These are phyloP conservation scores for Hipposideros armiger DNA, from an alignment of 2,113 vertebrate species.

Conservation along the genomic window DNA sequence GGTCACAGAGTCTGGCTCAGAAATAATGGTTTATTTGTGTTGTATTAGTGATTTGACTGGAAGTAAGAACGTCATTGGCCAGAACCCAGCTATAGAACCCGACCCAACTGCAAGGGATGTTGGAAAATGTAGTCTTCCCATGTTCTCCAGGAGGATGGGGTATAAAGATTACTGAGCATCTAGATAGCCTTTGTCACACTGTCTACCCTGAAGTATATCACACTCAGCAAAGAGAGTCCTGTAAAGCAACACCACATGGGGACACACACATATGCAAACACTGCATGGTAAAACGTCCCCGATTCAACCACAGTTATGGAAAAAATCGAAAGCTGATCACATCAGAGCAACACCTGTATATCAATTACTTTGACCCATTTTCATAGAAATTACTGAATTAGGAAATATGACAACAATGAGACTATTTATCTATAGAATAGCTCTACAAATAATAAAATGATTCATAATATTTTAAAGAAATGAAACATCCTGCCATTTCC, in stretches of 20 bases:
- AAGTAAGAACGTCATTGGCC: background rate
- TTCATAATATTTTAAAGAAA: conserved; percentile 51
- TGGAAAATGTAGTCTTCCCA: background rate
- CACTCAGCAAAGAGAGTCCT: background rate
- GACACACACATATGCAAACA: accelerated
- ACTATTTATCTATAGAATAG: background rate
- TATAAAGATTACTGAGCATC: too few species aligned
- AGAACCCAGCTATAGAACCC: background rate
- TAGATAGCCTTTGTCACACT: background rate
- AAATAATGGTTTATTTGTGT: background rate
- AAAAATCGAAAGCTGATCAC: background rate
- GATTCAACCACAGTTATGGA: background rate
- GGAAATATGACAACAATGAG: conserved; percentile 14
- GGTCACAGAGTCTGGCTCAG: background rate
- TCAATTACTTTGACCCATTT: background rate
- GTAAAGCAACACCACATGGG: background rate
- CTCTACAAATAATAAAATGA: background rate
- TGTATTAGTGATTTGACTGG: background rate
- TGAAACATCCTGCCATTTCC: background rate
- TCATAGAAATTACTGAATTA: background rate
- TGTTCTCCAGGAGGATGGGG: background rate
- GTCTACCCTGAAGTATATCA: background rate
- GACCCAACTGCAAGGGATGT: background rate
- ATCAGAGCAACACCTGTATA: background rate
- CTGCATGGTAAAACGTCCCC: background rate